Percentiles rank a stretch among this genome's conserved stretches.
These are phyloP conservation scores for Lysandra bellargus DNA, from an alignment of 2,888 invertebrate species.

Conservation along the genomic window DNA sequence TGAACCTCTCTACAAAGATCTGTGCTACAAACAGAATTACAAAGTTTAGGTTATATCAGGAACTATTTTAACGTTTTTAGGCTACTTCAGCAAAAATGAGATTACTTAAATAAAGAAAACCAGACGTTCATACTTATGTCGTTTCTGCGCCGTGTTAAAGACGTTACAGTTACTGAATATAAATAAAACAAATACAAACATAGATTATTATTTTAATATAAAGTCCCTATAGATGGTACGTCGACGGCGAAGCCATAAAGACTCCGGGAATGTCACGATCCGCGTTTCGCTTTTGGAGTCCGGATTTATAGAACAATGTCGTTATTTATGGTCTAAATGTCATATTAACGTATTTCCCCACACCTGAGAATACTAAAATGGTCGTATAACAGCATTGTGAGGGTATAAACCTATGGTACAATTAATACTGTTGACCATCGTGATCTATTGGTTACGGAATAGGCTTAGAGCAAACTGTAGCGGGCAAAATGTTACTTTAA, in stretches of 20 bases:
- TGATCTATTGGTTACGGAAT: not conserved
- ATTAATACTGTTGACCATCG: not conserved
- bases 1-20: too few species aligned
- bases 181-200: too few species aligned
- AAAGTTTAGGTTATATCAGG: too few species aligned
- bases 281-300: constrained; percentile 25
- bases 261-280: constrained; percentile 28
- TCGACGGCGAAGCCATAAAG: constrained; percentile 12
- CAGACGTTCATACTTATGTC: too few species aligned
- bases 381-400: not conserved
- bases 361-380: constrained; percentile 20
- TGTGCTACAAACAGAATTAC: too few species aligned
- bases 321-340: constrained; percentile 30
- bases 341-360: constrained; percentile 26
- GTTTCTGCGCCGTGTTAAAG: too few species aligned
- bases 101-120: too few species aligned
- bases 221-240: not conserved
- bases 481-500: too few species aligned
- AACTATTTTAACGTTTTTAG: too few species aligned
- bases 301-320: constrained; percentile 35
- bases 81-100: too few species aligned
- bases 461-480: not conserved
- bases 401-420: not conserved
- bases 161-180: too few species aligned
- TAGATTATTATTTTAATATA: too few species aligned